Evolutionary conservation across 1,140 invertebrate genomes (phyloP).

Genomic region (Drosophila ironensis): DNA sequence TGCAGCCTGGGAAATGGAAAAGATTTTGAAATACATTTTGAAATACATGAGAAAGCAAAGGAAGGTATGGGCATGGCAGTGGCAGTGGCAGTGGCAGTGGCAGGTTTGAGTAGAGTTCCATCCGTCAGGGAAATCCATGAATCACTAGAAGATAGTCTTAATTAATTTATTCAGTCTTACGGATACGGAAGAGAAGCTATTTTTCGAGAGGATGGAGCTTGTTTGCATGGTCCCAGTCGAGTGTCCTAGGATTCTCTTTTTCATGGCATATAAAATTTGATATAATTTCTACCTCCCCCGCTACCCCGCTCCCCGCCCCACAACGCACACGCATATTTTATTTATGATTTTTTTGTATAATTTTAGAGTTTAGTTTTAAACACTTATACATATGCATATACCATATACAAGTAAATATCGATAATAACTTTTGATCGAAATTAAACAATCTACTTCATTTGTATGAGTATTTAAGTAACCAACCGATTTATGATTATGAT

Average conservation of each 20-base stretch:
- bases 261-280: background rate
- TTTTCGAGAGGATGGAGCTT: background rate
- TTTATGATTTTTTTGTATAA: conserved; percentile 27
- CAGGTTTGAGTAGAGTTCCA: too few species aligned
- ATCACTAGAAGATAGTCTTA: background rate
- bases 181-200: background rate
- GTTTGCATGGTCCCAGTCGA: too few species aligned
- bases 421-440: conserved; percentile 1
- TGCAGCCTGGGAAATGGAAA: conserved; percentile 9
- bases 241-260: background rate
- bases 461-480: conserved; percentile 1
- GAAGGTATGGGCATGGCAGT: too few species aligned
- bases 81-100: too few species aligned
- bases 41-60: too few species aligned
- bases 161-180: background rate
- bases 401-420: background rate
- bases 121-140: background rate
- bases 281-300: background rate
- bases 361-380: conserved; percentile 19
- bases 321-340: conserved; percentile 10
- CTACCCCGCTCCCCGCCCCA: background rate
- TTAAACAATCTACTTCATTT: conserved; percentile 21
- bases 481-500: conserved; percentile 12
- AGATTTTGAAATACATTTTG: background rate
- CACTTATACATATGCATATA: background rate